These are phyloP conservation scores for Micrasema longulum DNA, from an alignment of 1,140 invertebrate genomes.

Conservation along the genomic window DNA sequence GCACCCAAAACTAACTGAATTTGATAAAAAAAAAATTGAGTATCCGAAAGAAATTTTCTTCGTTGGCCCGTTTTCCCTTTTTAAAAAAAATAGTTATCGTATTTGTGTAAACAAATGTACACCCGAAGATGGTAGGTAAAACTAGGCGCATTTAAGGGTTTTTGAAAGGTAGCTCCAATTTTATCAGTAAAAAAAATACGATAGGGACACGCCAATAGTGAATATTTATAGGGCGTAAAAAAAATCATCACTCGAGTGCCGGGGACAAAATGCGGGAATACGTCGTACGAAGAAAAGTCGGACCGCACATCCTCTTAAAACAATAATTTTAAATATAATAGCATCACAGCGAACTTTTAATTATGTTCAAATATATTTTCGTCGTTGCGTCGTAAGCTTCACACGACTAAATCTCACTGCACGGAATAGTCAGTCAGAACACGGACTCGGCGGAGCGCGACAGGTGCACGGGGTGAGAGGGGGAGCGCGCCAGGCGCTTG, in stretches of 20 bases:
- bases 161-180: background rate
- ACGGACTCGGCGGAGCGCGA: slow-evolving; percentile 93
- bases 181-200: slow-evolving; percentile 12
- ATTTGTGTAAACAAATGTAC: too few relatives aligned
- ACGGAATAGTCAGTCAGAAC: slow-evolving; percentile 65
- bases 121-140: too few relatives aligned
- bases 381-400: slow-evolving; percentile 47
- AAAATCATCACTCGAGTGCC: too few relatives aligned
- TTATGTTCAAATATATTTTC: slow-evolving; percentile 39
- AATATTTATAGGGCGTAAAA: too few relatives aligned
- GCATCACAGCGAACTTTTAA: slow-evolving; percentile 53
- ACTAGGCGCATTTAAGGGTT: too few relatives aligned
- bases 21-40: too few relatives aligned
- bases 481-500: slow-evolving; percentile 94
- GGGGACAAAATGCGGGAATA: background rate
- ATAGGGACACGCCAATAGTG: slow-evolving; percentile 2
- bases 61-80: too few relatives aligned
- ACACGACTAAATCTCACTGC: slow-evolving; percentile 36
- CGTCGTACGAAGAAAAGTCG: background rate
- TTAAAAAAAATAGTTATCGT: too few relatives aligned
- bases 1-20: too few relatives aligned
- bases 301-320: background rate
- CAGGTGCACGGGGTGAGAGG: slow-evolving; percentile 95
- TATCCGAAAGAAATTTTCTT: too few relatives aligned
- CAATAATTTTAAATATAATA: slow-evolving; percentile 46